These are phyloP conservation scores for Sinohyriopsis cumingii DNA, from an alignment of 2,888 invertebrate species.

Conservation along the genomic window DNA sequence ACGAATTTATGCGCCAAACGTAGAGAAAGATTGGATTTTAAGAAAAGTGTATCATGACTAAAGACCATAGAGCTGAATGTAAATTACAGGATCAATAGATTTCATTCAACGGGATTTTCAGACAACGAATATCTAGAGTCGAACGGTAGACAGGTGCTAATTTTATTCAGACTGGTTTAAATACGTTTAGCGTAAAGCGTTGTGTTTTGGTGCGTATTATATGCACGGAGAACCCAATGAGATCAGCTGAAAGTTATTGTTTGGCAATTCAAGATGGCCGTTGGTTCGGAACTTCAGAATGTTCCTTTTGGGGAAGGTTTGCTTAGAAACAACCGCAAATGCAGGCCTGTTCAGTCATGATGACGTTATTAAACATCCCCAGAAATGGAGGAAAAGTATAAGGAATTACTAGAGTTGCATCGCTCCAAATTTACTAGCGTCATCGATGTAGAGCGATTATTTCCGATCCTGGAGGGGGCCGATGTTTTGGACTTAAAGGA, in stretches of 20 bases:
- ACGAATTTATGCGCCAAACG: too few relatives aligned
- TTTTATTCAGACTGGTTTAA: too few relatives aligned
- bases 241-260: slow-evolving; percentile 13
- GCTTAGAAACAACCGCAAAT: neutral
- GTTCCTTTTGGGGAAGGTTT: slow-evolving; percentile 5
- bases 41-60: too few relatives aligned
- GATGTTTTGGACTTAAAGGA: slow-evolving; percentile 49
- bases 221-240: too few relatives aligned
- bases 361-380: neutral
- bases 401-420: slow-evolving; percentile 56
- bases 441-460: slow-evolving; percentile 52
- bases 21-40: too few relatives aligned
- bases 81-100: too few relatives aligned
- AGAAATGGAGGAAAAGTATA: slow-evolving; percentile 55
- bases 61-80: too few relatives aligned
- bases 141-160: too few relatives aligned
- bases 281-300: slow-evolving; percentile 4
- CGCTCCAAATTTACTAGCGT: slow-evolving; percentile 50
- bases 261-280: slow-evolving; percentile 45
- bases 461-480: slow-evolving; percentile 50
- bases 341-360: neutral
- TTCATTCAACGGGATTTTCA: too few relatives aligned
- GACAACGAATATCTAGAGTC: too few relatives aligned
- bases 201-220: too few relatives aligned
- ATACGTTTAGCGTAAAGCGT: too few relatives aligned